Base-by-base conservation (phyloP, 2,797 vertebrate genomes). In the Argya squamiceps region DNA sequence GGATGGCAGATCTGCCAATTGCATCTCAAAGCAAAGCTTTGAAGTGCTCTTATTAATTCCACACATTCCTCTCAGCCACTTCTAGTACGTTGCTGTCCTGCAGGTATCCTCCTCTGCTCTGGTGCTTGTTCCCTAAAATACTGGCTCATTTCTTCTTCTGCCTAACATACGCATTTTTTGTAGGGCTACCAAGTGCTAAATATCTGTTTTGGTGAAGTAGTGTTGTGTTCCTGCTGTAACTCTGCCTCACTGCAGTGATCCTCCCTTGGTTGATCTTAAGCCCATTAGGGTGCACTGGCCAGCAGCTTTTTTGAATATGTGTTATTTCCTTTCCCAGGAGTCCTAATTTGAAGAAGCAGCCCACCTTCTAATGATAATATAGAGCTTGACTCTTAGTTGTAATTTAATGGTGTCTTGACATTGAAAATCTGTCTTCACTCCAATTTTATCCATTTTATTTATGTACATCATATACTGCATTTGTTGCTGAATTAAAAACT, bases 401-500 rank as follows among this genome's bases (percentile, higher is more conserved):
- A 44, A 46, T 84, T 76, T 92, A 86, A 85, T 91, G 63, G 15
- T 59, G 62, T 68, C 37, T 78, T 73, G 79, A 70, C 63, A 77
- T 15, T 81, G 76, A 90, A 94, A 83, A 90, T 84, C 44, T 84
- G 32, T 70, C 59, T 94, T 88, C 16, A 5, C 29, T 94, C 65
- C 47, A 50, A 21, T 94, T 88, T 93, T 44, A 62, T 56, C 12
- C 4, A 0, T 76, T 94, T 88, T 94, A 75, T 92, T 92, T 90
- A 84, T 84, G 27, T 47, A 30, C 43, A 23, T 79, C 0, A 0
- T 85, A 43, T 88, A 91, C 76, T 67, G 52, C n/a, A 49, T 93
- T 96, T 93, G 46, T 89, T 91, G 85, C 47, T 50, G 76, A 76
- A 88, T 92, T 94, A 94, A 93, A 94, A 94, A 58, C n/a, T 67